Percentiles rank a stretch among this genome's conserved stretches.
Conservation (phyloP, 2,888 invertebrate genomes). For the Halocaridina rubra region DNA sequence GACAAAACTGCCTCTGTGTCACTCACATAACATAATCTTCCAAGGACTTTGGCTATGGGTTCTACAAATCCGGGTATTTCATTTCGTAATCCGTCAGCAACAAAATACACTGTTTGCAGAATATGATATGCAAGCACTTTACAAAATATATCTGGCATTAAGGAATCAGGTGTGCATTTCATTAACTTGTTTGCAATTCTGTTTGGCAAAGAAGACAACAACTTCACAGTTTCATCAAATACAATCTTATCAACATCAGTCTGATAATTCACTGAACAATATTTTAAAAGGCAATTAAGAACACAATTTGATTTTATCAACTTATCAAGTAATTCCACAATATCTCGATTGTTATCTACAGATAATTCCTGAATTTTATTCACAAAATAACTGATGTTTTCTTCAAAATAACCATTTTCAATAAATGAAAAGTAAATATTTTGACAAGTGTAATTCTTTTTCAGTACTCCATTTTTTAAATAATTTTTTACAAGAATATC, state of each 20-base stretch:
- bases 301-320: constrained; percentile 14
- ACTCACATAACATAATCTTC: constrained; percentile 38
- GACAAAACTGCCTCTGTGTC: constrained; percentile 28
- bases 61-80: constrained; percentile 37
- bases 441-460: neutral
- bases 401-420: constrained; percentile 48
- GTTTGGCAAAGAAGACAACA: constrained; percentile 51
- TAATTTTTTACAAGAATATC: constrained; percentile 22
- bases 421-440: constrained; percentile 20
- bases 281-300: constrained; percentile 23
- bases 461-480: constrained; percentile 25
- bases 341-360: neutral
- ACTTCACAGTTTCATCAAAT: constrained; percentile 44
- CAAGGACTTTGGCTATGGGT: constrained; percentile 43
- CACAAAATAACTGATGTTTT: constrained; percentile 35
- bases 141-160: constrained; percentile 39
- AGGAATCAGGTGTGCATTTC: constrained; percentile 7
- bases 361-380: neutral
- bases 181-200: constrained; percentile 51
- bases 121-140: constrained; percentile 37
- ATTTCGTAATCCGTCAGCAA: constrained; percentile 47
- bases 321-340: constrained; percentile 10
- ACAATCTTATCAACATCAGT: neutral
- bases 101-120: constrained; percentile 32
- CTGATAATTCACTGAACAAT: neutral